Base-by-base conservation (phyloP, 2,888 invertebrate genomes). In the Platycheirus albimanus region DNA sequence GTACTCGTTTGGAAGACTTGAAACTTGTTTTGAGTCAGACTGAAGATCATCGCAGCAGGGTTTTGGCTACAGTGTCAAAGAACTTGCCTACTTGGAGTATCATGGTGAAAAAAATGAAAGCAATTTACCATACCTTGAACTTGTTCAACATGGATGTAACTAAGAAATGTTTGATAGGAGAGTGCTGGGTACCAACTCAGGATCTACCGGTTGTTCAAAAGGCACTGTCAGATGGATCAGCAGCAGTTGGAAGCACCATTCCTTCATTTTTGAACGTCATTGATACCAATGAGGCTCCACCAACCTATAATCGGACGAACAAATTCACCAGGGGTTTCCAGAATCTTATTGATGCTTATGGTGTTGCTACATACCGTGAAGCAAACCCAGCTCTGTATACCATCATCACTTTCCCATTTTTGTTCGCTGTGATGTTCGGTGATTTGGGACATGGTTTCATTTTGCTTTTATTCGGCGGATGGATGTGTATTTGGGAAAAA, bases 351-450 rank as follows among this genome's bases (percentile, higher is more conserved):
- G 96, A 98, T 91, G 93, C 98, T 0, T 98, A 98, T 89, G 98
- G 97, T 70, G 94, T 97, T 11, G 96, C 97, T 67, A 94, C 94
- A 63, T 98, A 98, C 91, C 93, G 96, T 85, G 98, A 98, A 92
- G 95, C 96, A 85, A 98, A 97, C 91, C 97, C 97, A 88, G 96
- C 96, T 33, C 92, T 95, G n/a, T 96, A 95, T 91, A 95, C 96
- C 28, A 94, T 96, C 87, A 95, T 98, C 85, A 96, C 97, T 0
- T 98, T 98, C 92, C 98, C 98, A 13, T 98, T 98, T 93, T 91
- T 98, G 36, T 98, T 98, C 91, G 96, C 96, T 54, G 94, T 97
- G 87, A 98, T 98, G 98, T 98, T 98, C 91, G 98, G 98, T 49
- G 98, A 98, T 90, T 92, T 94, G 87, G 98, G 98, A 17, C 98